Conservation (phyloP, 2,888 invertebrate species). For the Lymantria dispar region DNA sequence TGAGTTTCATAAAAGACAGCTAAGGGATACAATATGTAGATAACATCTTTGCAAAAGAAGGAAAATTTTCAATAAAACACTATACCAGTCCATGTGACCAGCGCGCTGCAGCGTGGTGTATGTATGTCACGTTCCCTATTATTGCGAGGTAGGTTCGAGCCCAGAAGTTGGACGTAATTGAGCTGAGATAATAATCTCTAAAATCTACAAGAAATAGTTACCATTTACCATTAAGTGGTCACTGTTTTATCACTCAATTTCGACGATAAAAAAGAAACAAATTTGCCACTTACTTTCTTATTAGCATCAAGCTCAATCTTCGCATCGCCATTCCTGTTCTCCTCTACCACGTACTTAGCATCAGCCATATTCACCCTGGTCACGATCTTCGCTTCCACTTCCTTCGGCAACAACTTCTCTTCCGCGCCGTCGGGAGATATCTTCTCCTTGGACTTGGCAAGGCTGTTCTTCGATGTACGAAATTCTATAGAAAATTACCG, state of each 20-base stretch:
- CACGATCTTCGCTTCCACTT: constrained; percentile 82
- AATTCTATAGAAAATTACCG: constrained; percentile 42
- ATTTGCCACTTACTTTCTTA: constrained; percentile 64
- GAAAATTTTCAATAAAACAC: no score
- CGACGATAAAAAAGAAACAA: background rate
- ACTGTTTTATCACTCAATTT: no score
- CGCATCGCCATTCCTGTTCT: constrained; percentile 92
- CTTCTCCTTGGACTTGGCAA: constrained; percentile 72
- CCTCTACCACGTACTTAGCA: constrained; percentile 89
- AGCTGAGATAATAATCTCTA: background rate
- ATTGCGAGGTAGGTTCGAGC: no score
- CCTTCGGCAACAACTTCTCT: constrained; percentile 85
- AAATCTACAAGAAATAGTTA: background rate
- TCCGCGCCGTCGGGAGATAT: constrained; percentile 85
- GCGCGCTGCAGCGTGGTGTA: no score
- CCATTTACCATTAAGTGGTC: background rate
- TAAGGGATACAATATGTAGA: no score
- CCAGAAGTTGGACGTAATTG: no score
- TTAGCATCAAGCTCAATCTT: constrained; percentile 91
- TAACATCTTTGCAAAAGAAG: no score
- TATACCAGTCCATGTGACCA: no score
- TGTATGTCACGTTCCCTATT: no score
- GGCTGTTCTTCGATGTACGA: constrained; percentile 59
- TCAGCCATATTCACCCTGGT: constrained; percentile 84
- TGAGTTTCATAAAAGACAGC: no score